These are phyloP conservation scores for Hippasteria phrygiana DNA, from an alignment of 53 echinoderm and acorn worm species.

Conservation along the genomic window DNA sequence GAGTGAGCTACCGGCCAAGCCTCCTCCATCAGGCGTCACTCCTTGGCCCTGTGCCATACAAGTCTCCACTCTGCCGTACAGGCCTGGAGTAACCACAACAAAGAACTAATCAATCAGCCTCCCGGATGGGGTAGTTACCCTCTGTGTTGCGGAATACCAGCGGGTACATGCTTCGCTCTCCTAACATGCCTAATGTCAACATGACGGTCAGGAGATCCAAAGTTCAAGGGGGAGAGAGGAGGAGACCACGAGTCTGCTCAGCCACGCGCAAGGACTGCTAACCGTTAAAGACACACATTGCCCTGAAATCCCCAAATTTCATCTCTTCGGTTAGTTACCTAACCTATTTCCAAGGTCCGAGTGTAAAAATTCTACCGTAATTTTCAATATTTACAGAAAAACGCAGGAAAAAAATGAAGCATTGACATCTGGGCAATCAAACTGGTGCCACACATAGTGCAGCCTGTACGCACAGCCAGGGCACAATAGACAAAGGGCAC, in stretches of 20 bases:
- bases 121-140: background rate
- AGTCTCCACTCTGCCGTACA: background rate
- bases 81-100: background rate
- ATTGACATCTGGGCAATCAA: too few species aligned
- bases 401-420: too few species aligned
- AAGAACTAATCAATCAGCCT: background rate
- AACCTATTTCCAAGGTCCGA: too few species aligned
- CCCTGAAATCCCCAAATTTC: too few species aligned
- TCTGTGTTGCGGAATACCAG: background rate
- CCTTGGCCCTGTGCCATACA: background rate
- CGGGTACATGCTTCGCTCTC: background rate
- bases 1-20: too few species aligned
- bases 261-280: background rate
- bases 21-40: background rate
- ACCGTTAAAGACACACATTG: background rate
- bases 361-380: too few species aligned
- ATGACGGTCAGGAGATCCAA: background rate
- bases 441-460: too few species aligned
- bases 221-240: conserved; percentile 1
- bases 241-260: background rate
- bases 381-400: too few species aligned
- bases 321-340: too few species aligned
- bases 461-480: too few species aligned
- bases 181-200: background rate
- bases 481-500: too few species aligned